These are phyloP conservation scores for Spodoptera littoralis DNA, from an alignment of 2,888 invertebrate genomes.

Conservation along the genomic window DNA sequence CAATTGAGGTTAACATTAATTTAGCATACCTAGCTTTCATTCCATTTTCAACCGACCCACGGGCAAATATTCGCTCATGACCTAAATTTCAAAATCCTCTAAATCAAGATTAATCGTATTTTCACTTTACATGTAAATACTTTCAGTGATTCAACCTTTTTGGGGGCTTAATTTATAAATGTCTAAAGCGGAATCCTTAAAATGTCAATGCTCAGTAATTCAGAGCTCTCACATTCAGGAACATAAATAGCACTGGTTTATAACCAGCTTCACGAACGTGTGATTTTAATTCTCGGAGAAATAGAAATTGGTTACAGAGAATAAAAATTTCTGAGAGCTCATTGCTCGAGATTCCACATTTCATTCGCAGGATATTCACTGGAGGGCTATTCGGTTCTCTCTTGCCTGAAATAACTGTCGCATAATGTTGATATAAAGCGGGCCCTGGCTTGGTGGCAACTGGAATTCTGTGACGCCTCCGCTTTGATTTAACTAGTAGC, in stretches of 20 bases:
- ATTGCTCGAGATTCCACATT: slow-evolving; percentile 67
- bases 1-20: slow-evolving; percentile 15
- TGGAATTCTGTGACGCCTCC: slow-evolving; percentile 54
- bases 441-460: slow-evolving; percentile 58
- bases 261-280: slow-evolving; percentile 18
- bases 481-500: slow-evolving; percentile 56
- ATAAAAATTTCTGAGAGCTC: slow-evolving; percentile 40
- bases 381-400: slow-evolving; percentile 75
- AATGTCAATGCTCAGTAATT: slow-evolving; percentile 40
- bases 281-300: slow-evolving; percentile 41
- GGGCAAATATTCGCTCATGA: slow-evolving; percentile 9
- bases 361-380: slow-evolving; percentile 75
- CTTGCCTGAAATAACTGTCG: slow-evolving; percentile 83
- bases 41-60: background rate
- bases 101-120: slow-evolving; percentile 49
- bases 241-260: slow-evolving; percentile 41
- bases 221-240: slow-evolving; percentile 27
- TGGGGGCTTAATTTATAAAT: slow-evolving; percentile 48
- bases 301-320: slow-evolving; percentile 38
- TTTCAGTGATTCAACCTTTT: slow-evolving; percentile 45
- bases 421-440: slow-evolving; percentile 79
- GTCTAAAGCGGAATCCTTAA: slow-evolving; percentile 37
- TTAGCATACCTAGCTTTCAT: slow-evolving; percentile 22
- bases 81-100: slow-evolving; percentile 31
- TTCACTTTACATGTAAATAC: slow-evolving; percentile 46